Percentiles rank a stretch among this genome's conserved stretches.
Evolutionary conservation across 2,797 vertebrate genomes (phyloP).

Genomic region (Propithecus perrieri): DNA sequence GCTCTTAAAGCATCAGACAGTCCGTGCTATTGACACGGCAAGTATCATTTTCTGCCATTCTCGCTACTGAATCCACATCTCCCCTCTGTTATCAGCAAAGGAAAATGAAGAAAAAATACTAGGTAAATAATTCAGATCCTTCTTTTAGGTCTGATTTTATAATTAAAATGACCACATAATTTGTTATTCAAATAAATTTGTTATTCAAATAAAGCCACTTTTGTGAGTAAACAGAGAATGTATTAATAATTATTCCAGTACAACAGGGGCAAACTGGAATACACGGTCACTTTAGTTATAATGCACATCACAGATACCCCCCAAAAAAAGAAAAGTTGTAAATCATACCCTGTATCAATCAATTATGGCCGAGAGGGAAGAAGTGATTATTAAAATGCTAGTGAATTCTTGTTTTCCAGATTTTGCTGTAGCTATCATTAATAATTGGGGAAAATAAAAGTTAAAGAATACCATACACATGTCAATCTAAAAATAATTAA

Average conservation of each 20-base stretch:
- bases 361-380: not conserved
- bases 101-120: not conserved
- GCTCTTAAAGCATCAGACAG: not conserved
- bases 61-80: not conserved
- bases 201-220: not conserved
- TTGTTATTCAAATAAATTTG: not conserved
- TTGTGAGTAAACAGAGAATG: not conserved
- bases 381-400: conserved; percentile 3
- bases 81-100: not conserved
- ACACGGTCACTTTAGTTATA: not conserved
- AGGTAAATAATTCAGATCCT: not conserved
- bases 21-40: not conserved
- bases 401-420: not conserved
- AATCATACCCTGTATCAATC: not conserved
- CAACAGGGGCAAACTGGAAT: not conserved
- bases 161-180: not conserved
- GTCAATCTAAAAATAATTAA: conserved; percentile 35
- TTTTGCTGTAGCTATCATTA: not conserved
- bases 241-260: not conserved
- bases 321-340: not conserved
- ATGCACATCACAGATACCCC: not conserved
- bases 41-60: not conserved
- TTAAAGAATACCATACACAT: not conserved
- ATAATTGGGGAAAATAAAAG: not conserved
- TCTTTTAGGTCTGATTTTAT: not conserved